Conservation (phyloP, 2,888 invertebrate species). For the Drosophila vallismaia region DNA sequence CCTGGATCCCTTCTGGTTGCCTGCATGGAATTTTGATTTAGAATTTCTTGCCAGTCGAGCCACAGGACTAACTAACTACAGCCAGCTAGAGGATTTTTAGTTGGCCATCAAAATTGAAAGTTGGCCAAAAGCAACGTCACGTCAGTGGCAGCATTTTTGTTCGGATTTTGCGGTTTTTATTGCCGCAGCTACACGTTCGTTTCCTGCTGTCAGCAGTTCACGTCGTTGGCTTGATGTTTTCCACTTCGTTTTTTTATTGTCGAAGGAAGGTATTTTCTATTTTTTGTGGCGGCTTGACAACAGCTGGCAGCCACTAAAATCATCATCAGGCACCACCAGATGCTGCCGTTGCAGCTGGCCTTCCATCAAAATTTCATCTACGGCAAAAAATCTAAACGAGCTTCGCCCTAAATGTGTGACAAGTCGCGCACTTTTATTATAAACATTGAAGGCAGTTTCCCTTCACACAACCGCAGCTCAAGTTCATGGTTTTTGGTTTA, state of each 20-base stretch:
- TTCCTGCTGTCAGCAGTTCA: constrained; percentile 66
- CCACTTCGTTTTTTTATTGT: constrained; percentile 1
- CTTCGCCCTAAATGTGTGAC: constrained; percentile 66
- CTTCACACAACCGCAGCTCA: constrained; percentile 28
- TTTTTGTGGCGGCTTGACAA: constrained; percentile 24
- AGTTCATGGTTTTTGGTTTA: constrained; percentile 38
- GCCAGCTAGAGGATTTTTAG: constrained; percentile 50
- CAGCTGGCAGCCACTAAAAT: constrained; percentile 48
- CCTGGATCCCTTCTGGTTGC: constrained; percentile 38
- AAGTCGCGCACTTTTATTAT: constrained; percentile 69
- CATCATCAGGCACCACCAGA: constrained; percentile 34
- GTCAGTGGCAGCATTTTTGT: constrained; percentile 66
- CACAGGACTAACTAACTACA: constrained; percentile 60
- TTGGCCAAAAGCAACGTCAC: constrained; percentile 42
- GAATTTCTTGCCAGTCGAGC: constrained; percentile 55
- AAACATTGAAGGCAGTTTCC: constrained; percentile 52
- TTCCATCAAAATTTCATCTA: constrained; percentile 67
- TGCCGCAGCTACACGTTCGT: constrained; percentile 44
- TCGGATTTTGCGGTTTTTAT: constrained; percentile 73
- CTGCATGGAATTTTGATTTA: constrained; percentile 73
- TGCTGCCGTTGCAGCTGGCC: constrained; percentile 28
- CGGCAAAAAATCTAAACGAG: constrained; percentile 67
- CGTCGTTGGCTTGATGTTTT: constrained; percentile 56
- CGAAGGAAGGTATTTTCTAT: constrained; percentile 8
- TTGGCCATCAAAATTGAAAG: constrained; percentile 57